Percentiles rank a stretch among this genome's conserved stretches.
Conservation (phyloP, 2,797 vertebrate genomes). For the Avahi laniger region DNA sequence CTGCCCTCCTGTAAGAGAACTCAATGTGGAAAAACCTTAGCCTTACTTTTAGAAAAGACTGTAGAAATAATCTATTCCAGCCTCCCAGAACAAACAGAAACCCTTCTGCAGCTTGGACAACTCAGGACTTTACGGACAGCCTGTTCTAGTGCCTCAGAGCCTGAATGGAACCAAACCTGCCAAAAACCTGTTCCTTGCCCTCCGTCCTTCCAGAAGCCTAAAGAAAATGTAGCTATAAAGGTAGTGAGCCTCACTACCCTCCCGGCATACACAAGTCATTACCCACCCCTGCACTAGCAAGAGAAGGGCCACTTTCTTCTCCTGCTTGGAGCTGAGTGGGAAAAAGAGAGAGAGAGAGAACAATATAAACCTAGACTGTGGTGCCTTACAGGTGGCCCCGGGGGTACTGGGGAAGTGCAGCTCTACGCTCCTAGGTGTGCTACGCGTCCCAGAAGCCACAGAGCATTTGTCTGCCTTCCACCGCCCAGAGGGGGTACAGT, state of each 20-base stretch:
- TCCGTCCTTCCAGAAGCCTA: neutral
- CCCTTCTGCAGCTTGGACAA: neutral
- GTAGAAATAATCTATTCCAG: neutral
- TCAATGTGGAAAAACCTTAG: neutral
- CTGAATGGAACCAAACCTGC: neutral
- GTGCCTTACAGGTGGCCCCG: neutral
- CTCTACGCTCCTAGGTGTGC: neutral
- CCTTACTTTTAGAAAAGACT: neutral
- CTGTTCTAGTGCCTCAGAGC: neutral
- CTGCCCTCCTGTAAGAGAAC: neutral
- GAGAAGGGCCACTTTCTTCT: neutral
- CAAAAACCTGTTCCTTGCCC: neutral
- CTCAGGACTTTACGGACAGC: neutral
- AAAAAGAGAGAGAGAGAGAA: neutral
- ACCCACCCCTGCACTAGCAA: neutral
- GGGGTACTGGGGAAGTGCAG: neutral
- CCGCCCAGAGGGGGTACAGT: neutral
- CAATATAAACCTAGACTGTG: fast-evolving
- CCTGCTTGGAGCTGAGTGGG: neutral
- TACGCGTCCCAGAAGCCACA: neutral
- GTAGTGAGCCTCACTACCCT: neutral
- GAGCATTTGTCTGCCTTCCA: neutral
- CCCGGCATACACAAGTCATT: neutral
- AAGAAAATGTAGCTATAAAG: neutral
- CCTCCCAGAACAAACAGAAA: neutral